Conservation (phyloP, 2,113 vertebrate species). For the Triplophysa dalaica region DNA sequence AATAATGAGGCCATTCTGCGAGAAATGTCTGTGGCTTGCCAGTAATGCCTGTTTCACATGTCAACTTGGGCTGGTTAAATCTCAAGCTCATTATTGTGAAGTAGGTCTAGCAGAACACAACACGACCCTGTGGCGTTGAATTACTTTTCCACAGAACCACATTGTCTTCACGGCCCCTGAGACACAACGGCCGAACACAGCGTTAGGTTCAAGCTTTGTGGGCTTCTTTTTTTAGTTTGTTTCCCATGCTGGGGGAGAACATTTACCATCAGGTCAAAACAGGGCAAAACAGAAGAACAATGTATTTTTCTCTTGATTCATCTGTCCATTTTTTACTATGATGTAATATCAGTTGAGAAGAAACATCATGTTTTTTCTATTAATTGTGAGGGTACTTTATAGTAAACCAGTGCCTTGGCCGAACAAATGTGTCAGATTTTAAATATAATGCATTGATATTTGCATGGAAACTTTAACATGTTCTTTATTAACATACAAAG, state of each 20-base stretch:
- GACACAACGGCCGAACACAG: constrained; percentile 45
- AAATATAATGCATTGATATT: no score
- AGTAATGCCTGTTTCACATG: constrained; percentile 75
- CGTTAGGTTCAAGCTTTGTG: constrained; percentile 27
- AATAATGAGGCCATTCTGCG: constrained; percentile 75
- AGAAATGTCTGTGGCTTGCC: constrained; percentile 67
- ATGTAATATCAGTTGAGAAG: background rate
- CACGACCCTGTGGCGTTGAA: constrained; percentile 71
- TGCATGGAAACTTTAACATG: background rate
- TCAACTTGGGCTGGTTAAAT: constrained; percentile 74
- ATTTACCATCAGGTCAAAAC: constrained; percentile 58
- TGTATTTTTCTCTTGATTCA: constrained; percentile 12
- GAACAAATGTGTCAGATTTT: no score
- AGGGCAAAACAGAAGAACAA: background rate
- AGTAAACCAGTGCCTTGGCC: background rate
- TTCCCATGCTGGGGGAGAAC: constrained; percentile 63
- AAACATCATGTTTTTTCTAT: background rate
- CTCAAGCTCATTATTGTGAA: constrained; percentile 75
- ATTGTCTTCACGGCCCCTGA: constrained; percentile 39
- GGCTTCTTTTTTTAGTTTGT: constrained; percentile 74
- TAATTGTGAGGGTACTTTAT: background rate
- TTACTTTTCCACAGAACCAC: constrained; percentile 71
- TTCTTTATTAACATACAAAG: no score
- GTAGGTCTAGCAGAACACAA: constrained; percentile 72
- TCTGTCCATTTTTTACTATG: background rate